Percentiles rank a stretch among this genome's conserved stretches.
Conservation (phyloP, 2,113 vertebrate genomes). For the Cyprinodon tularosa region DNA sequence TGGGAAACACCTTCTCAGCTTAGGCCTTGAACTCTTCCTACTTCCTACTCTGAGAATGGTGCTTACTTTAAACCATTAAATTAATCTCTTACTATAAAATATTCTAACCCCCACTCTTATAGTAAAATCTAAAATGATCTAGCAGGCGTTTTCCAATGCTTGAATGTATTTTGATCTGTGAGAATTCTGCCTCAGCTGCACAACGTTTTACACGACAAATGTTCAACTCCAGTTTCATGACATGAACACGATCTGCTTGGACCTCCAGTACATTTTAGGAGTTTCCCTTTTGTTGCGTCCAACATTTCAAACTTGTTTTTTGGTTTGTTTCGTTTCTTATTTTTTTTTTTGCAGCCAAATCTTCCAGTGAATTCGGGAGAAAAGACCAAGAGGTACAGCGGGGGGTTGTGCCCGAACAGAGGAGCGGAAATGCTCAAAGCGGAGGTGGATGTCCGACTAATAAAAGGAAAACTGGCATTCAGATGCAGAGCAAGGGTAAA, state of each 20-base stretch:
- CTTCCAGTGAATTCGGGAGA: conserved; percentile 62
- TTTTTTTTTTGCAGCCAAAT: conserved; percentile 53
- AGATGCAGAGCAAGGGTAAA: conserved; percentile 74
- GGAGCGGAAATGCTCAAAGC: conserved; percentile 80
- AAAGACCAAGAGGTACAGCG: conserved; percentile 19
- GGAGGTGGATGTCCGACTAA: conserved; percentile 64
- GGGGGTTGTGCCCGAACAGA: conserved; percentile 72
- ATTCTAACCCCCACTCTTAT: conserved; percentile 68
- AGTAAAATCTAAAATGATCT: conserved; percentile 55
- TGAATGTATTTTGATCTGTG: conserved; percentile 60
- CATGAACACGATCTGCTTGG: conserved; percentile 72
- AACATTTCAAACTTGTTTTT: conserved; percentile 64
- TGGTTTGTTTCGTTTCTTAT: conserved; percentile 36
- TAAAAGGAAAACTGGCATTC: conserved; percentile 61
- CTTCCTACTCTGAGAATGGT: conserved; percentile 67
- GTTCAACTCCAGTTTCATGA: conserved; percentile 65
- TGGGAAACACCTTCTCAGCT: conserved; percentile 57
- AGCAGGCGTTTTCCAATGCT: conserved; percentile 34
- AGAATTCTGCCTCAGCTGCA: conserved; percentile 64
- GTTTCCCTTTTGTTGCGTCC: conserved; percentile 46
- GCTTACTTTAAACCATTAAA: conserved; percentile 77
- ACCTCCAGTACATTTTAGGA: conserved; percentile 68
- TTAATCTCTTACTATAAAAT: conserved; percentile 76
- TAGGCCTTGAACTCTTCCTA: conserved; percentile 59
- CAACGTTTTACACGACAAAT: conserved; percentile 75